Conservation (phyloP, 2,113 vertebrate genomes). For the Coptodon bakossiorum region DNA sequence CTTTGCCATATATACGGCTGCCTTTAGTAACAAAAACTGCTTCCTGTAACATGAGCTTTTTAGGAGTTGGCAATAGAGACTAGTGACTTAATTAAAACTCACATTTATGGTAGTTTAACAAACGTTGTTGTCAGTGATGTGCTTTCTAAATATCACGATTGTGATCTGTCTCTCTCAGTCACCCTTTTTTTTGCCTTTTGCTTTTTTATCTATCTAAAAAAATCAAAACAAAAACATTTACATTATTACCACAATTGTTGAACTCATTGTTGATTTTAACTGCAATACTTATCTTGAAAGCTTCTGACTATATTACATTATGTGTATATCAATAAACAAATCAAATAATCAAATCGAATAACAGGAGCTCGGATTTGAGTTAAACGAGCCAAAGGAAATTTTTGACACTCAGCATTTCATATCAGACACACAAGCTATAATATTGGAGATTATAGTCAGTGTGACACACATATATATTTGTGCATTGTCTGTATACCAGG, state of each 20-base stretch:
- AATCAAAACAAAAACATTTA: not conserved
- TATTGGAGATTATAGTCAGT: not conserved
- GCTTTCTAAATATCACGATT: not conserved
- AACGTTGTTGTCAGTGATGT: rapidly evolving
- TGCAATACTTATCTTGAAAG: not conserved
- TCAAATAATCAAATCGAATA: not conserved
- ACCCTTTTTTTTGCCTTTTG: not conserved
- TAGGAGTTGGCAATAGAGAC: not conserved
- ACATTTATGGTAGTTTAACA: not conserved
- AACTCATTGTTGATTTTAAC: not conserved
- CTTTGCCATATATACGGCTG: not conserved
- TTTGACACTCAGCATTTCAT: not conserved
- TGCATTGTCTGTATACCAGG: not conserved
- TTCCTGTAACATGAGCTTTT: not conserved
- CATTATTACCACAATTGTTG: not conserved
- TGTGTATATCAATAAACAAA: not conserved
- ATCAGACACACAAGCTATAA: not conserved
- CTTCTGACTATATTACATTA: not conserved
- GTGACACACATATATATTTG: not conserved
- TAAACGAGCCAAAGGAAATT: not conserved
- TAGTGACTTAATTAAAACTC: not conserved
- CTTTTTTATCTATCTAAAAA: not conserved
- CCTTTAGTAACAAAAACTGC: not conserved
- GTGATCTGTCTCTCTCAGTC: rapidly evolving
- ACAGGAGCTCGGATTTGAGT: not conserved